Percentiles rank a stretch among this genome's conserved stretches.
Conservation (phyloP, 2,113 vertebrate species). For the Eubucco bourcierii region DNA sequence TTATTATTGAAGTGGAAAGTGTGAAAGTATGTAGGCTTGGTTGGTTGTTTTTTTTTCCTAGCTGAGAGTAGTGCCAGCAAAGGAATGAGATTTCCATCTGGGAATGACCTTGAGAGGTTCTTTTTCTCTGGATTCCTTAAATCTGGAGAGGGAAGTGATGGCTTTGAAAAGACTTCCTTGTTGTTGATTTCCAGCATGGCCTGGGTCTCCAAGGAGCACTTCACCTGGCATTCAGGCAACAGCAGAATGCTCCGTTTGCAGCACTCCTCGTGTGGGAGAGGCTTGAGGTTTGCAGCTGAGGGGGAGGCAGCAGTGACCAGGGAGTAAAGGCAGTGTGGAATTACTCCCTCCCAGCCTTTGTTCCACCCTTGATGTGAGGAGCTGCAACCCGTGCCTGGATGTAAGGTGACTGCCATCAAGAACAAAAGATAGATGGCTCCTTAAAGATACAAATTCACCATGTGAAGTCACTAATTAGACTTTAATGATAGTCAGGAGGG, state of each 20-base stretch:
- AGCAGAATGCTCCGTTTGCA: neutral
- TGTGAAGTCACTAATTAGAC: constrained; percentile 56
- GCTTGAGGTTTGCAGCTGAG: neutral
- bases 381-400: neutral
- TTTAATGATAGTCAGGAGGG: constrained; percentile 68
- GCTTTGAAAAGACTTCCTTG: neutral
- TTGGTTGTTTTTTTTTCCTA: neutral
- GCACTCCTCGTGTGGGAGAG: neutral
- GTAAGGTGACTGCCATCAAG: constrained; percentile 2
- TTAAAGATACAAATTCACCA: constrained; percentile 33
- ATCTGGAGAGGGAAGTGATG: neutral
- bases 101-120: constrained; percentile 16
- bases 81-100: neutral
- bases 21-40: neutral
- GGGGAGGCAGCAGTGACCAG: neutral
- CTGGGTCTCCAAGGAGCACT: neutral
- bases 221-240: neutral
- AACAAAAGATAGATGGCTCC: neutral
- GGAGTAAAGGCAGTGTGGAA: neutral
- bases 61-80: neutral
- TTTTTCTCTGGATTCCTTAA: neutral
- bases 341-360: neutral
- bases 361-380: neutral
- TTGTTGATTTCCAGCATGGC: neutral
- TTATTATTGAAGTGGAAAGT: neutral